Evolutionary conservation across 2,113 vertebrate species (phyloP), one percentile per base, ranked within the genome.

Genomic region (Paratilapia polleni): DNA sequence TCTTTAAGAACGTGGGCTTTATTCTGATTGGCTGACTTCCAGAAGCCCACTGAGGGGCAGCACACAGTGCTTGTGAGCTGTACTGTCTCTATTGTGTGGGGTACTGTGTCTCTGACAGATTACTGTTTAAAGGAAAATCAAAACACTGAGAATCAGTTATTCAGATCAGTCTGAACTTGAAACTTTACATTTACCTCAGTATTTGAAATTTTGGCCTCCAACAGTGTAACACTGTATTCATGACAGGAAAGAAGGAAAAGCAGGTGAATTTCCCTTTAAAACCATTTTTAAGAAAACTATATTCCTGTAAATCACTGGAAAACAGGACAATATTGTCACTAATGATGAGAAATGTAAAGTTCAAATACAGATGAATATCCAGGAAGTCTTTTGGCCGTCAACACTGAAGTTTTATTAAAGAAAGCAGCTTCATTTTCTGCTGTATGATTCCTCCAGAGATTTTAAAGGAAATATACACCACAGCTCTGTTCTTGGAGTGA

Each of bases 281-380:
- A 41, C 6, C 6, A n/a, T 41, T 36, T 41, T 22, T 41, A 64
- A 64, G 34, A 64, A 20, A 64, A 41, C 62, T 22, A 22, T 36
- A 22, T 41, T 41, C 62, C 12, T 22, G 62, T 41, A 41, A 64
- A 41, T 22, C 36, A 41, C 34, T 41, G 20, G 62, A 41, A 64
- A 64, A n/a, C 36, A 41, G 62, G 62, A 4, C 28, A 31, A 31
- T 31, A 31, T 31, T 31, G 28, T 31, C 28, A 31, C 3, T 31
- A 22, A 3, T 5, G 1, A 2, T 64, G 36, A 41, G 28, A 31
- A 31, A 31, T 0, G 14, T 41, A 0, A 41, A 24, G 20, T 22
- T 64, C 36, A 64, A 64, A 64, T 22, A 34, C 41, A n/a, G 34
- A 64, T 7, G 12, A 41, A 36, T 34, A 9, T 64, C 62, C 36